Base-by-base conservation (phyloP, 1,140 invertebrate species). In the Pogonognathellus flavescens region DNA sequence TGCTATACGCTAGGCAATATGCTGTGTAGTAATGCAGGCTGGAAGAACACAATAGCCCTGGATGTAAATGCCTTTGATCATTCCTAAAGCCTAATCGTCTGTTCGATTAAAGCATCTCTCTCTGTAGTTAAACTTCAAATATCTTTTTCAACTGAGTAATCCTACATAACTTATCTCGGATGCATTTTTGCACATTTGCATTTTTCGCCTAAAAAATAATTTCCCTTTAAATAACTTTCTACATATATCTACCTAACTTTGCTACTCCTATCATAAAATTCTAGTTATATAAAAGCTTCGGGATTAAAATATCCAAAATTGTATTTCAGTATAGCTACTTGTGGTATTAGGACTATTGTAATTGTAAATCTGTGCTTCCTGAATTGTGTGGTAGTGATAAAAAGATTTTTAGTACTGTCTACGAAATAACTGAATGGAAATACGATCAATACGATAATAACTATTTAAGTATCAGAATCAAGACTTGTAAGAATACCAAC, bases 11-110 rank as follows among this genome's bases (percentile, higher is more conserved):
- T 76, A 76, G 31, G 41, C 70, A 76, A 50, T 41, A 76, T 76
- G 70, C 70, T 76, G 70, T 76, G 70, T 57, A n/a, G 70, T 49
- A 49, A 31, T 76, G 70, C 70, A 76, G 70, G 5, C 41, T 76
- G n/a, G 4, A 76, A 14, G 41, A 5, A 41, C 25, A 76, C 25
- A 16, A 11, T 76, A 11, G n/a, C 16, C 25, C 53, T 57, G n/a
- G 53, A 13, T 57, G 11, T 57, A 57, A 9, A 57, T 57, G 2
- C 53, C 53, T 57, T 57, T 57, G 53, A 57, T 57, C 11, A 4
- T 57, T 57, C 53, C n/a, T 57, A 57, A n/a, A n/a, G n/a, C n/a
- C n/a, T n/a, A n/a, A n/a, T n/a, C n/a, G n/a, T n/a, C n/a, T n/a
- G n/a, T n/a, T n/a, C n/a, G n/a, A n/a, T n/a, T n/a, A n/a, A n/a